Percentiles rank a stretch among this genome's conserved stretches.
These are phyloP conservation scores for Plebejus anna DNA, from an alignment of 2,888 invertebrate genomes.

Conservation along the genomic window DNA sequence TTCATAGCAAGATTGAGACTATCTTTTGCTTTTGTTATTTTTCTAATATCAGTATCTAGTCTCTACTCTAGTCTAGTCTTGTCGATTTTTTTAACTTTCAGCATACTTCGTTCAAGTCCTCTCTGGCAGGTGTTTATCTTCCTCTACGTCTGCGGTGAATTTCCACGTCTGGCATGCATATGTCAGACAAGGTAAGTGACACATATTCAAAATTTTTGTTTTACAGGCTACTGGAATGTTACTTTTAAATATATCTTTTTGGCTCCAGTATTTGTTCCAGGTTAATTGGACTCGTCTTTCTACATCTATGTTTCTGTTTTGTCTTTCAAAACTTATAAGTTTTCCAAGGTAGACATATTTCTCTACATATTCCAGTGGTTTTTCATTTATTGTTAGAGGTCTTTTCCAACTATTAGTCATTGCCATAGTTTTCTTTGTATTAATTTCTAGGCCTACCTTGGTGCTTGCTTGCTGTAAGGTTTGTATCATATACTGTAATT, in stretches of 20 bases:
- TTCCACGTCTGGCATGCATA: conserved; percentile 31
- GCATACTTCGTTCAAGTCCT: conserved; percentile 32
- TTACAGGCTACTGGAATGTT: no score
- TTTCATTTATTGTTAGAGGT: conserved; percentile 17
- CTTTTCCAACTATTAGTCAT: conserved; percentile 30
- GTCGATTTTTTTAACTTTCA: conserved; percentile 30
- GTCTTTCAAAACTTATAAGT: no score
- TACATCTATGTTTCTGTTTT: conserved; percentile 20
- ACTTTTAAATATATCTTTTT: conserved; percentile 29
- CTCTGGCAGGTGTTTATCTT: conserved; percentile 26
- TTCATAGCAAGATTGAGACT: conserved; percentile 15
- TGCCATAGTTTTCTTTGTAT: conserved; percentile 28
- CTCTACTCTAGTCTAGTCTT: conserved; percentile 32
- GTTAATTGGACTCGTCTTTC: conserved; percentile 29
- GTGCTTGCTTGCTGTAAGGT: neutral
- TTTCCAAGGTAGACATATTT: conserved; percentile 24
- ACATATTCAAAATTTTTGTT: no score
- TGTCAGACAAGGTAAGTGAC: neutral
- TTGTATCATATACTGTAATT: conserved; percentile 29
- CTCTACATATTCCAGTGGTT: conserved; percentile 29
- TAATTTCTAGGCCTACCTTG: neutral
- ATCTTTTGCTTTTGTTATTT: conserved; percentile 28
- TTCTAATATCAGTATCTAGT: conserved; percentile 32
- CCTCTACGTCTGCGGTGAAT: conserved; percentile 7
- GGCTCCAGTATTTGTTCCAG: conserved; percentile 30